phyloP scores from a whole-genome alignment of 2,113 vertebrate species.

The Puntigrus tetrazona region DNA sequence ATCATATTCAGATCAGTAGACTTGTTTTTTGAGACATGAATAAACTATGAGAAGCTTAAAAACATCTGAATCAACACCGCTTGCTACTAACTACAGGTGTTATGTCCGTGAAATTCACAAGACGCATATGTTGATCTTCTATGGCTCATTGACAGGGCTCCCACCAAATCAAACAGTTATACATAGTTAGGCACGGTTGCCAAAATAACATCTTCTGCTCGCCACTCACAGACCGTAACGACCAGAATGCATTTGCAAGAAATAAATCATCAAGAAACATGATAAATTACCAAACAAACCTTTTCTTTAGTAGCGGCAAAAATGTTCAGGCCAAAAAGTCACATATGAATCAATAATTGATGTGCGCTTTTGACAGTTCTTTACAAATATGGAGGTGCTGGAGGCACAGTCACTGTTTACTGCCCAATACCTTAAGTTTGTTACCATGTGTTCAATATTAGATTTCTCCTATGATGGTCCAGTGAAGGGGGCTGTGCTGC shows the following conservation, averaged over 20 bases:
- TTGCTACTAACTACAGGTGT: constrained; percentile 14
- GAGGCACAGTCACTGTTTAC: constrained; percentile 47
- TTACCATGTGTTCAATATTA: constrained; percentile 51
- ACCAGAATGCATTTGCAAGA: constrained; percentile 35
- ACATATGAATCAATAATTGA: constrained; percentile 46
- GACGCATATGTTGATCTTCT: constrained; percentile 5
- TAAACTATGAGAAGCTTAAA: not conserved
- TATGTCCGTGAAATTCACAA: constrained; percentile 19
- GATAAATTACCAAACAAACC: constrained; percentile 43
- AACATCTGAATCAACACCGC: constrained; percentile 30
- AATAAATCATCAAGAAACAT: constrained; percentile 49
- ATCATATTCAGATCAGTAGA: not conserved
- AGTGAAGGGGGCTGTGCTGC: constrained; percentile 65
- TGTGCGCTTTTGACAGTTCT: constrained; percentile 58
- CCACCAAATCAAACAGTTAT: not conserved
- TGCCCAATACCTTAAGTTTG: constrained; percentile 30
- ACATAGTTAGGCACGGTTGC: not conserved
- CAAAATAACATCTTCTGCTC: constrained; percentile 19
- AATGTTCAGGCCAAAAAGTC: constrained; percentile 12
- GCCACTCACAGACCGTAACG: constrained; percentile 24
- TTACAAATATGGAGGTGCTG: constrained; percentile 58
- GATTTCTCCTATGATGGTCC: constrained; percentile 73
- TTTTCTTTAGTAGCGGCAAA: constrained; percentile 40
- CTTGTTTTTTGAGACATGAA: constrained; percentile 11
- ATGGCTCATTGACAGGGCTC: constrained; percentile 14